Evolutionary conservation across 2,797 vertebrate genomes (phyloP), one percentile per base, ranked within the genome.

Genomic region (Fistularia commersonii): DNA sequence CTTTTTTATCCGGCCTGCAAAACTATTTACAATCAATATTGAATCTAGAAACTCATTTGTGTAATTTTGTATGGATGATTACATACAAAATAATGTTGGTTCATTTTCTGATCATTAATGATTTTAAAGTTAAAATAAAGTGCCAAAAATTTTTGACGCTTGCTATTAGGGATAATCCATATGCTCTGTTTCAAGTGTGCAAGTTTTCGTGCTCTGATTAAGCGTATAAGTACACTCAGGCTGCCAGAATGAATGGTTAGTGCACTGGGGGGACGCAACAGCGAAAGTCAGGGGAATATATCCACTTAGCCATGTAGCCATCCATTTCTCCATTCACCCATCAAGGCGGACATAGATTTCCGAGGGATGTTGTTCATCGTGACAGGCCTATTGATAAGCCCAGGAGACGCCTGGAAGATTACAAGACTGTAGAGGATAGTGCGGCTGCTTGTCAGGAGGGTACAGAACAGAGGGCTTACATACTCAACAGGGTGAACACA

Each of bases 371-470:
- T 55, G 57, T 58, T 76, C 74, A 37, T 54, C 63, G 61, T 76
- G 76, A 81, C 79, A 66, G 60, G 37, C 64, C 59, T 74, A 80
- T 72, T 78, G 80, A 82, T 77, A 67, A 58, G 64, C 62, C 51
- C 38, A 50, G 60, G 47, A 68, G 48, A 57, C 61, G 63, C 53
- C 41, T 1, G 5, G 62, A 4, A 23, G 64, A 76, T 80, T 69
- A 74, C 58, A 67, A 54, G 62, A 77, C 61, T 45, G 11, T 23
- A 23, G 42, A 77, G 69, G 55, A 75, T 34, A 43, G 64, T 57
- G 64, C 12, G n/a, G 72, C 66, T 14, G 47, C 53, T 58, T 72
- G 72, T 76, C 72, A 71, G 71, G 35, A 54, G 51, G 60, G 66
- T 54, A 66, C 48, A 50, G 50, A 63, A 63, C 33, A 32, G 41